Evolutionary conservation across 2,797 vertebrate species (phyloP).

Genomic region (Sibirionetta formosa): DNA sequence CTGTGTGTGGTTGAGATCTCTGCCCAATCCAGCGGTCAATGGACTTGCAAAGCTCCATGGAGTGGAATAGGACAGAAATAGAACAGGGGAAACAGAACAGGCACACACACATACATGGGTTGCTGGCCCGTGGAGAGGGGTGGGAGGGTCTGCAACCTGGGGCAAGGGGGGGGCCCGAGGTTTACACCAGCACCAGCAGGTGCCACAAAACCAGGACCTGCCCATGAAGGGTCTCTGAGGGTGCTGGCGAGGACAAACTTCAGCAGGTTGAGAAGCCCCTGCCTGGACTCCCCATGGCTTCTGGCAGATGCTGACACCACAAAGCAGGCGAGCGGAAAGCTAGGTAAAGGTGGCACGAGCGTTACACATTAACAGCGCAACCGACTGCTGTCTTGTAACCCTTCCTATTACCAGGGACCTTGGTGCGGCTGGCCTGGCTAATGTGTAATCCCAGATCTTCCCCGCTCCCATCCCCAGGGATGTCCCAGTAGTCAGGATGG

Average conservation of each 20-base stretch:
- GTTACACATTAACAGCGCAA: constrained; percentile 59
- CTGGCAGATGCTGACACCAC: not conserved
- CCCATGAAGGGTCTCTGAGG: not conserved
- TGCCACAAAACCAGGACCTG: rapidly evolving
- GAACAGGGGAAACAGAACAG: not conserved
- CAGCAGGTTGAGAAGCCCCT: not conserved
- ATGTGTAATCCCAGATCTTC: constrained; percentile 42
- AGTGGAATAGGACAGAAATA: not conserved
- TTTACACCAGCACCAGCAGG: not conserved
- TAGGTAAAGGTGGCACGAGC: rapidly evolving
- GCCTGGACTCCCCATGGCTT: rapidly evolving
- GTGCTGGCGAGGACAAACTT: not conserved
- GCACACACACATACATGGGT: too few species aligned
- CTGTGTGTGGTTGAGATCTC: not conserved
- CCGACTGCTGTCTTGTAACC: not conserved
- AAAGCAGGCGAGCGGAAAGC: not conserved
- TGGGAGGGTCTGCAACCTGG: not conserved
- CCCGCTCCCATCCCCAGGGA: not conserved
- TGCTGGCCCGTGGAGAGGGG: not conserved
- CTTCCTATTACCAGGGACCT: not conserved
- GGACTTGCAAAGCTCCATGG: not conserved
- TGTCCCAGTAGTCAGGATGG: constrained; percentile 46
- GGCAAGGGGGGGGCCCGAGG: rapidly evolving
- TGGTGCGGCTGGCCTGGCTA: constrained; percentile 29
- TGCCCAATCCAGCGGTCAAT: too few species aligned